Evolutionary conservation across 2,113 vertebrate genomes (phyloP).

Genomic region (Melanostigma gelatinosum): DNA sequence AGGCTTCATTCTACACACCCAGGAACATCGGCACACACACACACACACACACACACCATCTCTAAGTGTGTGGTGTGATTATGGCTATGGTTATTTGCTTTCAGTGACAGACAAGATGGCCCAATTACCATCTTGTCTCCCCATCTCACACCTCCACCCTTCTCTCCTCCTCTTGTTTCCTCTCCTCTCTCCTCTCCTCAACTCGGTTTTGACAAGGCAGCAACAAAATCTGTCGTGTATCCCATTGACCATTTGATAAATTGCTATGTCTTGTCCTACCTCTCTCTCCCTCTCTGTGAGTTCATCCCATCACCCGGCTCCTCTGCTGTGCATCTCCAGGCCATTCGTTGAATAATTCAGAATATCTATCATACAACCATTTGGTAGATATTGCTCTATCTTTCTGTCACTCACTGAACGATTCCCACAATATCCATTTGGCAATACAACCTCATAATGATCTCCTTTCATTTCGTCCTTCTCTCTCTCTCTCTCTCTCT

Average conservation of each 20-base stretch:
- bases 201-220: conserved; percentile 25
- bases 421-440: conserved; percentile 65
- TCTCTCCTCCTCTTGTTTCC: not conserved
- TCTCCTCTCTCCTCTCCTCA: not conserved
- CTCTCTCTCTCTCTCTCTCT: conserved; percentile 26
- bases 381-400: conserved; percentile 67
- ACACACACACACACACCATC: conserved; percentile 21
- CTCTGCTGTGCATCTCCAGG: conserved; percentile 25
- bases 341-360: conserved; percentile 70
- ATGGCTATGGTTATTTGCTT: conserved; percentile 61
- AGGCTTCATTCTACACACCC: not conserved
- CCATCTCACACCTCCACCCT: conserved; percentile 15
- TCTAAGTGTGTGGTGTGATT: conserved; percentile 50
- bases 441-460: conserved; percentile 62
- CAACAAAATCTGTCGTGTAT: conserved; percentile 40
- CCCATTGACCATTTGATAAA: conserved; percentile 59
- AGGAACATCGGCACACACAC: not conserved
- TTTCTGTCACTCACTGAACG: conserved; percentile 54
- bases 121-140: conserved; percentile 53
- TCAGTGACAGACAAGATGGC: conserved; percentile 45
- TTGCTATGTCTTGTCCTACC: conserved; percentile 16
- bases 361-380: conserved; percentile 53
- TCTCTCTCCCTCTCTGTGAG: not conserved
- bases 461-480: conserved; percentile 31
- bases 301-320: conserved; percentile 42